Percentiles rank a stretch among this genome's conserved stretches.
phyloP scores from a whole-genome alignment of 2,113 vertebrate genomes.

The Tapirus terrestris region DNA sequence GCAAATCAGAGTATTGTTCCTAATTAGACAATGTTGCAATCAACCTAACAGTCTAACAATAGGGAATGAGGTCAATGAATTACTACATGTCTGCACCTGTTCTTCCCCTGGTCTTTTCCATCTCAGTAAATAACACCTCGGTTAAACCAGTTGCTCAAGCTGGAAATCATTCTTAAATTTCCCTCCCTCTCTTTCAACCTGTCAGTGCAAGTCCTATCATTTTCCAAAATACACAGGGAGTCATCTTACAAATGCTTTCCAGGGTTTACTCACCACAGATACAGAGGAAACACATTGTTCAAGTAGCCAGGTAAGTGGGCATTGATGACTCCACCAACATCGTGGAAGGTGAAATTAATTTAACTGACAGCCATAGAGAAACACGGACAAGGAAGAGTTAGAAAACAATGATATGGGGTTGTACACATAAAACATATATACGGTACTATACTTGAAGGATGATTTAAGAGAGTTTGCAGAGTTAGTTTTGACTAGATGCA shows the following conservation, averaged over 20 bases:
- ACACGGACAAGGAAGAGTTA: not conserved
- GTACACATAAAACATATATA: not conserved
- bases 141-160: not conserved
- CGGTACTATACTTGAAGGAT: not conserved
- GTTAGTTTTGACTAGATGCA: not conserved
- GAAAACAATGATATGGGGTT: not conserved
- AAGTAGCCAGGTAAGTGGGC: not conserved
- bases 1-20: not conserved
- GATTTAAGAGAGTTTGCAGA: slow-evolving; percentile 28
- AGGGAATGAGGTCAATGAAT: not conserved
- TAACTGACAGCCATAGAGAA: not conserved
- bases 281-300: not conserved
- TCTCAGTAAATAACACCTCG: not conserved
- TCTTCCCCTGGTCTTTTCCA: not conserved
- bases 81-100: too few relatives aligned
- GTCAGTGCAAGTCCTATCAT: not conserved
- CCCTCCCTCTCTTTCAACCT: not conserved
- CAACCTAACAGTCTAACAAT: not conserved
- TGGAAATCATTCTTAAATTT: not conserved
- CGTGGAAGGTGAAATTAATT: not conserved
- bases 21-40: not conserved
- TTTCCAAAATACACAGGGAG: not conserved
- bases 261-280: not conserved
- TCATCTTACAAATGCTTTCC: not conserved
- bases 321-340: not conserved